phyloP scores from a whole-genome alignment of 2,888 invertebrate genomes.

The Arctia plantaginis region DNA sequence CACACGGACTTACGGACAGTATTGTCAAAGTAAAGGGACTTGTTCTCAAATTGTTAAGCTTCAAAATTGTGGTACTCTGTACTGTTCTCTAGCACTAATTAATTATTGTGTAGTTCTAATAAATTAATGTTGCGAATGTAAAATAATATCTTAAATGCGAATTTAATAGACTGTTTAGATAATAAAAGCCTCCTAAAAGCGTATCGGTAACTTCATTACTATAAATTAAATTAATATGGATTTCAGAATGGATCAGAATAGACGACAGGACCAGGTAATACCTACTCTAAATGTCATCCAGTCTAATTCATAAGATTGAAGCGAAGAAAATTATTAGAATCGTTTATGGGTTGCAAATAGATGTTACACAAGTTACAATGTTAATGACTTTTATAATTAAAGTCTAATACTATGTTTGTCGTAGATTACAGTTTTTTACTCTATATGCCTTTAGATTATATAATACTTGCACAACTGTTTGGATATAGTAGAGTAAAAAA shows the following conservation, averaged over 20 bases:
- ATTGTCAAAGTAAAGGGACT: not conserved
- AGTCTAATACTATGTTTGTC: no score
- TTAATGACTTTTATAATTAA: no score
- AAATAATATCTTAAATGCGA: not conserved
- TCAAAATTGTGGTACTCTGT: not conserved
- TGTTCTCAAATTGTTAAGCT: not conserved
- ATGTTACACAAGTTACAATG: no score
- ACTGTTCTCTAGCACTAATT: not conserved
- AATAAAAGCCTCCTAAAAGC: not conserved
- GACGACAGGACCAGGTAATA: not conserved
- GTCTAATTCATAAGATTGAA: not conserved
- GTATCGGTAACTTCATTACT: not conserved
- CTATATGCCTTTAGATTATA: no score
- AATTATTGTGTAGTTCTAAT: not conserved
- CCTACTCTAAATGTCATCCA: not conserved
- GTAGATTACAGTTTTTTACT: no score
- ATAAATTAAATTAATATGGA: not conserved
- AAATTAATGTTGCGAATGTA: not conserved
- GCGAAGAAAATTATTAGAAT: not conserved
- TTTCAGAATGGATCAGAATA: no score
- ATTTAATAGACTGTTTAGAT: not conserved
- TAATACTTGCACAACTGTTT: no score
- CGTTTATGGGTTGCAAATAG: not conserved
- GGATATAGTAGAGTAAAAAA: no score
- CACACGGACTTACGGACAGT: no score